Base-by-base conservation (phyloP, 92 coral and sea anemone genomes). In the Montipora capitata region DNA sequence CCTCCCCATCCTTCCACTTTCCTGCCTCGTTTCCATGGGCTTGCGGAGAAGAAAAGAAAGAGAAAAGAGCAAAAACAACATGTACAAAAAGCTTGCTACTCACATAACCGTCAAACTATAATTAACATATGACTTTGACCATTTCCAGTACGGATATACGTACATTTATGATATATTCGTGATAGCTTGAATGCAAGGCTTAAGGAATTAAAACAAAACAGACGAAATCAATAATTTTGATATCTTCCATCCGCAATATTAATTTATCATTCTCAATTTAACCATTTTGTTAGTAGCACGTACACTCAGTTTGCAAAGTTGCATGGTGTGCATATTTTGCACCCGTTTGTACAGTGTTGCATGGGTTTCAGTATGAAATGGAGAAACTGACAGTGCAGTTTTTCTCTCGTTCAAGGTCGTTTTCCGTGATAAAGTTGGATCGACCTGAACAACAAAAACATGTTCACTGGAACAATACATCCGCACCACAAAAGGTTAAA, bases 141-240 rank as follows among this genome's bases (percentile, higher is more conserved):
- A 69, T 69, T 69, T 69, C 74, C 74, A 69, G 74, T 69, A 41
- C 52, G 0, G 54, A 10, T 69, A 7, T 8, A 69, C 74, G 15
- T 69, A 69, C n/a, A n/a, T 0, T n/a, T n/a, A n/a, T n/a, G n/a
- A 69, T 13, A 38, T 69, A 38, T 38, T 69, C 74, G n/a, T 69
- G 74, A 69, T 10, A 10, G 74, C 74, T 69, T 69, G 42, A 69
- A n/a, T 42, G 38, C 74, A 69, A 69, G 52, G 49, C 74, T 68
- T 68, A 68, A 39, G 74, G 74, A 69, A 69, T 69, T 69, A 69
- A 69, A 0, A 68, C 4, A 68, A 2, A 68, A 41, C 52, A 68
- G 74, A 9, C 74, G 51, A 68, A 68, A 68, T 68, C 51, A 68
- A 68, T 68, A 68, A 68, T 68, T 40, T 39, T 40, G 48, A 68